phyloP scores from a whole-genome alignment of 2,888 invertebrate species.

The Drosophila pullipes region DNA sequence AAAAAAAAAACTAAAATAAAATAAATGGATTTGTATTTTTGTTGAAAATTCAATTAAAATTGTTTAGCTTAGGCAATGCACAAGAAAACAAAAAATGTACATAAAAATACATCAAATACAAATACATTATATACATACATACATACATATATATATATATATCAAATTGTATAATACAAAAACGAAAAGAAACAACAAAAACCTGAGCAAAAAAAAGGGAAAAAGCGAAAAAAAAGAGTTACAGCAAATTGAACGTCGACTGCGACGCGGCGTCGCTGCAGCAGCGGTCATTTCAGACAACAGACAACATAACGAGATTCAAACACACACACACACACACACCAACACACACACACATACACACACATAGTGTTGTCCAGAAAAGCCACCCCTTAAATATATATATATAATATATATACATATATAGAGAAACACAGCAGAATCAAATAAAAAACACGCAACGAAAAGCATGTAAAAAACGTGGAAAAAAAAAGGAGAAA shows the following conservation, averaged over 20 bases:
- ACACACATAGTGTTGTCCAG: conserved; percentile 32
- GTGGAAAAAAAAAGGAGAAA: conserved; percentile 43
- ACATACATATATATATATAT: conserved; percentile 15
- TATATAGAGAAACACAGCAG: conserved; percentile 49
- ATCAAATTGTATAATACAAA: conserved; percentile 60
- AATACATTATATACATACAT: conserved; percentile 51
- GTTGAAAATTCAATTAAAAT: conserved; percentile 81
- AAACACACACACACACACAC: conserved; percentile 58
- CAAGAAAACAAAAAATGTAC: conserved; percentile 31
- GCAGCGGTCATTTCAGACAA: conserved; percentile 77
- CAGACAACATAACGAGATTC: conserved; percentile 79
- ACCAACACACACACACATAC: neutral
- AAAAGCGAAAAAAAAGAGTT: conserved; percentile 62
- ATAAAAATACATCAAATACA: conserved; percentile 60
- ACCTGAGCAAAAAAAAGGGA: conserved; percentile 11
- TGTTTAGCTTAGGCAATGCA: conserved; percentile 58
- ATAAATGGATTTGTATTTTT: conserved; percentile 67
- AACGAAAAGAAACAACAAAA: conserved; percentile 22
- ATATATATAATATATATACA: conserved; percentile 35
- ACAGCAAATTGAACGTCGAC: conserved; percentile 53
- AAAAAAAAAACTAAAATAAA: conserved; percentile 24
- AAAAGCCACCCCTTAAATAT: conserved; percentile 56
- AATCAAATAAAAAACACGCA: conserved; percentile 76
- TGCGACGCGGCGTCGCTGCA: conserved; percentile 60
- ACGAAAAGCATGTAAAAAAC: conserved; percentile 66